Base-by-base conservation (phyloP, 2,888 invertebrate genomes). In the Stenolophus ochropezus region DNA sequence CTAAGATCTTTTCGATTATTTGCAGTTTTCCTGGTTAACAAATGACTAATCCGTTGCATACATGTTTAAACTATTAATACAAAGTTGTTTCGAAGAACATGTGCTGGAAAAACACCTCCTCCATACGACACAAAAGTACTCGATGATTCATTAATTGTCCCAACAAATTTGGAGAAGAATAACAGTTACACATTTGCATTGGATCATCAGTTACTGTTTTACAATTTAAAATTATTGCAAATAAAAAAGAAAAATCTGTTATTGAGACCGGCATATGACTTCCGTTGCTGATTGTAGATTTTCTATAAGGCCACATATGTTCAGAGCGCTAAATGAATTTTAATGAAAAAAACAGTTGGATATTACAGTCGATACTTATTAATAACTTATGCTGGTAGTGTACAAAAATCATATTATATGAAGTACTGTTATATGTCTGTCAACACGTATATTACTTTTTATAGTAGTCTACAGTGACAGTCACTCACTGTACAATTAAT, bases 271-370 rank as follows among this genome's bases (percentile, higher is more conserved):
- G 5, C 33, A 69, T 69, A 69, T 20, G 58, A 58, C 65, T 69
- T 69, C 65, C 65, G 65, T 69, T 69, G 14, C 8, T 14, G 16
- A 69, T 69, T 69, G 65, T 33, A 14, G 65, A 33, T 69, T 61
- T 69, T 69, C 65, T 33, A 33, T 69, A 69, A 16, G 65, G 27
- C 14, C 65, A 69, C 18, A 11, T 5, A 33, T 6, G 1, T 18
- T 16, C 33, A 8, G n/a, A 18, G 33, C 65, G 14, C 21, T 69
- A 33, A 33, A 69, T 16, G 65, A 11, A 69, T 69, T 33, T 42
- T 69, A 69, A 69, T 69, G 27, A 69, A 18, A 33, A 69, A 69
- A 69, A 65, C 65, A 65, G 65, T 65, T 65, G 27, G 27, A 33
- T 33, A 18, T 33, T 18, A 69, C 27, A 69, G 33, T 27, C 27